Conservation (phyloP, 2,113 vertebrate species). For the Perccottus glenii region DNA sequence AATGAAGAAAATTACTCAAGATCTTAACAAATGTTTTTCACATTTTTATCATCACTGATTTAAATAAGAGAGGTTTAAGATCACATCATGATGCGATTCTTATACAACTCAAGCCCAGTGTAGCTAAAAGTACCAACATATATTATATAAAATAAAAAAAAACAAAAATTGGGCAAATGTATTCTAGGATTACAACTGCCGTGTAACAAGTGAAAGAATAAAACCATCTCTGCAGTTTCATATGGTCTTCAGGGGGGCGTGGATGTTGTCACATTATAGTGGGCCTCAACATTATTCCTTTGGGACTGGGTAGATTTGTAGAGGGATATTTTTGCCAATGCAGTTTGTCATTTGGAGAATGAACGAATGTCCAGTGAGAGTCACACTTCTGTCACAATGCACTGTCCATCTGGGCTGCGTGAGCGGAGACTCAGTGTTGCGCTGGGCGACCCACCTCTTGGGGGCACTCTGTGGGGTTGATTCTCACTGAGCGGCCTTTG, state of each 20-base stretch:
- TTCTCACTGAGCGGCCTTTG: constrained; percentile 79
- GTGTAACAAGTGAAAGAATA: not conserved
- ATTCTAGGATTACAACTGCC: constrained; percentile 20
- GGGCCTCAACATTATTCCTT: too few relatives aligned
- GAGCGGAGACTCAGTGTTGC: constrained; percentile 76
- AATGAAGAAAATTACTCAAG: too few relatives aligned
- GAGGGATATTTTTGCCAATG: not conserved
- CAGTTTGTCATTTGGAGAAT: constrained; percentile 1
- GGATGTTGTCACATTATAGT: too few relatives aligned
- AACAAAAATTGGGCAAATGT: not conserved
- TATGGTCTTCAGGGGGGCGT: too few relatives aligned
- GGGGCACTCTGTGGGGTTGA: constrained; percentile 79
- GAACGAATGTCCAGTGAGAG: constrained; percentile 7
- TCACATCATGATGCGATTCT: constrained; percentile 1
- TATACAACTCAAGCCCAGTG: not conserved
- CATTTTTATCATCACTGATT: not conserved
- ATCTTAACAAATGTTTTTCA: too few relatives aligned
- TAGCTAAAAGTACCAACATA: not conserved
- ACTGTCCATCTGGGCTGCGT: constrained; percentile 93
- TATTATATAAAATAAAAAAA: not conserved
- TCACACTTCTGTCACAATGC: constrained; percentile 94
- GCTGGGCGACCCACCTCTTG: constrained; percentile 73
- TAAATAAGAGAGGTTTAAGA: not conserved
- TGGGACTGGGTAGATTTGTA: too few relatives aligned
- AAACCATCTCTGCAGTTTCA: not conserved